Percentiles rank a stretch among this genome's conserved stretches.
Conservation (phyloP, 1,140 invertebrate genomes). For the Palaemon carinicauda region DNA sequence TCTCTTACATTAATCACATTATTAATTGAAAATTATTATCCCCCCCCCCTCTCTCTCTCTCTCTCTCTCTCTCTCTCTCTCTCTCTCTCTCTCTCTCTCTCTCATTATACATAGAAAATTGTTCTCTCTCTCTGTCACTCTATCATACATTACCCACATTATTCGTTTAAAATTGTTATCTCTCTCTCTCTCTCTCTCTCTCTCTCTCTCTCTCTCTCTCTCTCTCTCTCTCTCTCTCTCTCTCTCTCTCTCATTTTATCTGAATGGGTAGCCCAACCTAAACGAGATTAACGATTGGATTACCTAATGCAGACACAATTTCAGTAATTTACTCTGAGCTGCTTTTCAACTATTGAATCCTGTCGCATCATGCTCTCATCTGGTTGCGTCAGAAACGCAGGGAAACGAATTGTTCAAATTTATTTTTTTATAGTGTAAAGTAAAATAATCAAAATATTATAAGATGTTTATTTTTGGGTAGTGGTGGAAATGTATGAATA, state of each 20-base stretch:
- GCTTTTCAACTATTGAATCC: no score
- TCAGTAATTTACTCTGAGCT: background rate
- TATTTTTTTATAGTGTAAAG: no score
- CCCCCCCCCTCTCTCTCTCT: background rate
- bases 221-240: background rate
- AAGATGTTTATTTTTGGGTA: no score
- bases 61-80: constrained; percentile 22
- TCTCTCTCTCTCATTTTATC: background rate
- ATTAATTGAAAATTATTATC: no score
- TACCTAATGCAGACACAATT: background rate
- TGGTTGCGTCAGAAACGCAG: no score
- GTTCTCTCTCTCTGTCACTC: background rate
- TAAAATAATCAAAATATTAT: no score
- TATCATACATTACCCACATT: background rate
- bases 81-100: background rate
- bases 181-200: background rate
- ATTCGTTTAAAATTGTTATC: no score
- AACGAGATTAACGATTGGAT: no score
- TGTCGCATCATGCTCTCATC: no score
- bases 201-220: constrained; percentile 9
- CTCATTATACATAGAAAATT: background rate
- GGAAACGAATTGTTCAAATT: no score
- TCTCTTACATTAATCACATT: no score
- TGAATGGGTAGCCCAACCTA: background rate
- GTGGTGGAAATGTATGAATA: no score